Percentiles rank a stretch among this genome's conserved stretches.
Conservation (phyloP, 1,140 invertebrate genomes). For the Listronotus bonariensis region DNA sequence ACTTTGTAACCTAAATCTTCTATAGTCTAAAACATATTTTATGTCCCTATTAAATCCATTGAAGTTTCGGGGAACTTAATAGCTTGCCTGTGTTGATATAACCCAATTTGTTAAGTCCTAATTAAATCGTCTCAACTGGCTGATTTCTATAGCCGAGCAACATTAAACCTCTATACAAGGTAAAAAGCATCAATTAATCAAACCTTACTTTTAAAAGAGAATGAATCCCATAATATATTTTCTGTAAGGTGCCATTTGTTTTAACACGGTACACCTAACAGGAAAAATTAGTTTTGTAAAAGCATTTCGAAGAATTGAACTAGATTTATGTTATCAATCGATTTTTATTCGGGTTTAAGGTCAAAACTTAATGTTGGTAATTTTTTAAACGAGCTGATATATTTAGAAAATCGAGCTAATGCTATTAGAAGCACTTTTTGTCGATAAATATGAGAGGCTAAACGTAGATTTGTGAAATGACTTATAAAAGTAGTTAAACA, state of each 20-base stretch:
- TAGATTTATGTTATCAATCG: slow-evolving; percentile 15
- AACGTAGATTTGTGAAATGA: no score
- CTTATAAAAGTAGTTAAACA: no score
- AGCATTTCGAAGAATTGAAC: slow-evolving; percentile 13
- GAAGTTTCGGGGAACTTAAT: no score
- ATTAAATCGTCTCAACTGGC: background rate
- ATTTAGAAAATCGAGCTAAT: slow-evolving; percentile 5
- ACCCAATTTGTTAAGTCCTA: background rate
- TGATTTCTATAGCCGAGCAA: background rate
- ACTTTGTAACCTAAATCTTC: no score
- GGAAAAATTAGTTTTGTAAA: slow-evolving; percentile 21
- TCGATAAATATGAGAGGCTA: no score
- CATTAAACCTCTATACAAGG: slow-evolving; percentile 1
- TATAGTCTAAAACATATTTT: no score
- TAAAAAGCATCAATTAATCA: slow-evolving; percentile 6
- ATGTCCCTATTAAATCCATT: no score
- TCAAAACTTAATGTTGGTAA: slow-evolving; percentile 8
- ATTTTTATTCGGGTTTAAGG: slow-evolving; percentile 1
- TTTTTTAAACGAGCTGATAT: slow-evolving; percentile 4
- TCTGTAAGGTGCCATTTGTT: slow-evolving; percentile 17
- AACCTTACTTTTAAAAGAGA: slow-evolving; percentile 2
- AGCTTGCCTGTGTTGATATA: no score
- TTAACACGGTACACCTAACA: slow-evolving; percentile 15
- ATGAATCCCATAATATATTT: slow-evolving; percentile 14
- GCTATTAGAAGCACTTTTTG: no score